phyloP scores from a whole-genome alignment of 2,888 invertebrate genomes.

The Melinaea marsaeus region DNA sequence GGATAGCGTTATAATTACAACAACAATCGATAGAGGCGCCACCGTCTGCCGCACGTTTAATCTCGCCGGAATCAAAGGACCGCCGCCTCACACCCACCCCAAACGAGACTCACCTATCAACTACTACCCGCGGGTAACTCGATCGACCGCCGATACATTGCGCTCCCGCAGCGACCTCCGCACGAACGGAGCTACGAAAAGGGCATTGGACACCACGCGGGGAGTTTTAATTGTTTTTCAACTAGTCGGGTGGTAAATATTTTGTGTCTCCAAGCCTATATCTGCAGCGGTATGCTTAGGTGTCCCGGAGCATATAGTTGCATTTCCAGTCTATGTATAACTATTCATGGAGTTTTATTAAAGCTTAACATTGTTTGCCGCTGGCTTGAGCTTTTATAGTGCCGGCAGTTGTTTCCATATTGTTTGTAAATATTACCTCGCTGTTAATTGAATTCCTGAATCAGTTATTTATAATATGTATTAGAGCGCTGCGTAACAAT shows the following conservation, averaged over 20 bases:
- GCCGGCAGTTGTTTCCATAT: slow-evolving; percentile 40
- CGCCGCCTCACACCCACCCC: slow-evolving; percentile 70
- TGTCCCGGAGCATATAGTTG: slow-evolving; percentile 70
- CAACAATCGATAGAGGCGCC: slow-evolving; percentile 79
- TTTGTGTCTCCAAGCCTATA: slow-evolving; percentile 73
- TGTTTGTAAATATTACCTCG: slow-evolving; percentile 39
- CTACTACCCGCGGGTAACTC: slow-evolving; percentile 37
- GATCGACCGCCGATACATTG: slow-evolving; percentile 40
- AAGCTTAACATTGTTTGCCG: slow-evolving; percentile 60
- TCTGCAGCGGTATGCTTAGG: slow-evolving; percentile 66
- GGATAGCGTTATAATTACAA: slow-evolving; percentile 77
- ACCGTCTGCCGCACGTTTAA: slow-evolving; percentile 78
- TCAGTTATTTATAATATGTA: slow-evolving; percentile 33
- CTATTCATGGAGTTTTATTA: slow-evolving; percentile 66
- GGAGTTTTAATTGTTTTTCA: slow-evolving; percentile 43
- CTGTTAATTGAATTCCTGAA: slow-evolving; percentile 36
- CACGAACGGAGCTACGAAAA: neutral
- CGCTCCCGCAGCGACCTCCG: slow-evolving; percentile 21
- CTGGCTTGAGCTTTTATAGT: slow-evolving; percentile 42
- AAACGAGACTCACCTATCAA: slow-evolving; percentile 51
- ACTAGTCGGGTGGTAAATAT: slow-evolving; percentile 53
- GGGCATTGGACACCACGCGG: slow-evolving; percentile 42
- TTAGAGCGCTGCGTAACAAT: slow-evolving; percentile 28
- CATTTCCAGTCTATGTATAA: slow-evolving; percentile 67
- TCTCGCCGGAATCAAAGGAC: slow-evolving; percentile 77